Percentiles rank a stretch among this genome's conserved stretches.
Conservation (phyloP, 2,113 vertebrate genomes). For the Talpa occidentalis region DNA sequence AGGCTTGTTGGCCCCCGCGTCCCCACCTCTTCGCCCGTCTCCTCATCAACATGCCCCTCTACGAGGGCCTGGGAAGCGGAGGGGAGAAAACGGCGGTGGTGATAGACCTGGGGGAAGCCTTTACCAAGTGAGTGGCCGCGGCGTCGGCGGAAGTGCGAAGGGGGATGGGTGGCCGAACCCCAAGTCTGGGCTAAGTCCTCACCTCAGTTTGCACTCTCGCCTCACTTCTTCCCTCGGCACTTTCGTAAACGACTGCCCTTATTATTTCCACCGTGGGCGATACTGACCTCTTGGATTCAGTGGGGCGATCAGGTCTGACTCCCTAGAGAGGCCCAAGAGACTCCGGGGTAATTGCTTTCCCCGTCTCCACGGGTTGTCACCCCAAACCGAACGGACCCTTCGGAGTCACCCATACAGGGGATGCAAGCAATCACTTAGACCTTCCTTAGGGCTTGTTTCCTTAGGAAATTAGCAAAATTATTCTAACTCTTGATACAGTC, state of each 20-base stretch:
- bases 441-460: not conserved
- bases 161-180: not conserved
- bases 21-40: fast-evolving
- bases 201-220: fast-evolving
- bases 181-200: not conserved
- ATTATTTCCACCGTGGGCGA: not conserved
- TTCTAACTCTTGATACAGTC: not conserved
- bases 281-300: not conserved
- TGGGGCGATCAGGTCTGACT: not conserved
- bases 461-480: not conserved
- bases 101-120: slow-evolving; percentile 95
- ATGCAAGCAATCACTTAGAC: not conserved
- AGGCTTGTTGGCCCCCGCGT: fast-evolving
- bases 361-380: fast-evolving
- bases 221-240: fast-evolving
- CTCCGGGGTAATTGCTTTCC: not conserved
- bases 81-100: slow-evolving; percentile 97
- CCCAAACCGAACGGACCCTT: not conserved
- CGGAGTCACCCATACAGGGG: not conserved
- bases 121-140: slow-evolving; percentile 93
- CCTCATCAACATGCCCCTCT: slow-evolving; percentile 90
- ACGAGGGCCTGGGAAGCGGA: slow-evolving; percentile 95
- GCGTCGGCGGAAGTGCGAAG: not conserved
- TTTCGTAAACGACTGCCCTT: not conserved
- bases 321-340: not conserved